phyloP scores from a whole-genome alignment of 2,113 vertebrate genomes.

The Lepus europaeus region DNA sequence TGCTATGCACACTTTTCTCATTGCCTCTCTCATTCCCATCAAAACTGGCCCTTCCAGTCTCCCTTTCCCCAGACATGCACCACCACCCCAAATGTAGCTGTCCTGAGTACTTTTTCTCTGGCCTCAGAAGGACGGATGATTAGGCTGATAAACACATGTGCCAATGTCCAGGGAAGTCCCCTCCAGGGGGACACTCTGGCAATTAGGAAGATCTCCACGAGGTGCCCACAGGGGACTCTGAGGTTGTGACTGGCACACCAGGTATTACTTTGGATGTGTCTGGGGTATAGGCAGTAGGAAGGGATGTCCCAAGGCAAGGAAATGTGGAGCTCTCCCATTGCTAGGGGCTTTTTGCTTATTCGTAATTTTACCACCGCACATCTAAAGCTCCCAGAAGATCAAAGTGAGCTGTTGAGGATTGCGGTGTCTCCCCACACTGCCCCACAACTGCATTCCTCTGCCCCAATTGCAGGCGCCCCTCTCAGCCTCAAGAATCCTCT shows the following conservation, averaged over 20 bases:
- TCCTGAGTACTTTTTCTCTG: neutral
- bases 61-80: neutral
- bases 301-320: neutral
- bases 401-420: neutral
- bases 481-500: conserved; percentile 26
- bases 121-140: neutral
- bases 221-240: neutral
- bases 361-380: neutral
- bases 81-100: neutral
- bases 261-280: neutral
- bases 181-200: neutral
- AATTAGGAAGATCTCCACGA: neutral
- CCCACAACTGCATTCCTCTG: neutral
- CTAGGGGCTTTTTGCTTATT: neutral
- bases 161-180: neutral
- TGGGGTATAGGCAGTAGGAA: neutral
- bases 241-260: neutral
- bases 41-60: neutral
- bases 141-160: neutral
- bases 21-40: neutral
- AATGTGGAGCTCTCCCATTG: neutral
- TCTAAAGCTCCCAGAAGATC: neutral
- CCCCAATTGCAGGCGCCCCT: neutral
- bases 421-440: neutral
- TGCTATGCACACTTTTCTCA: neutral